Evolutionary conservation across 2,888 invertebrate species (phyloP).

Genomic region (Cenopis cana): DNA sequence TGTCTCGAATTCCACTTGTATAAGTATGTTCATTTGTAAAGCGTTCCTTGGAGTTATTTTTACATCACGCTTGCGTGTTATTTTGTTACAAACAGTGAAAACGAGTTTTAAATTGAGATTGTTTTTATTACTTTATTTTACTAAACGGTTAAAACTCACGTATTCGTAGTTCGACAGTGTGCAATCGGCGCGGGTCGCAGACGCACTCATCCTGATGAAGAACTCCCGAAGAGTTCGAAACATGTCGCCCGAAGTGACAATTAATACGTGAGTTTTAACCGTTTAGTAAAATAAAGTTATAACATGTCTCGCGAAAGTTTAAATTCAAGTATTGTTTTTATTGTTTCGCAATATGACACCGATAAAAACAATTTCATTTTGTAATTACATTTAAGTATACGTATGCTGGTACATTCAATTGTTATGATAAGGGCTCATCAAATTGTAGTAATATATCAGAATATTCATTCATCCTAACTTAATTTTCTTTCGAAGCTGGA

Average conservation of each 20-base stretch:
- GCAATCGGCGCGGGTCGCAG: too few relatives aligned
- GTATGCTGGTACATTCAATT: background rate
- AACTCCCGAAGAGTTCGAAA: too few relatives aligned
- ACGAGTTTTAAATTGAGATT: constrained; percentile 23
- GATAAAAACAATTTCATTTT: background rate
- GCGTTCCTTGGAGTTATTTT: constrained; percentile 39
- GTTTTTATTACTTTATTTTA: too few relatives aligned
- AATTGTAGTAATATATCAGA: background rate
- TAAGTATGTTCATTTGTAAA: constrained; percentile 35
- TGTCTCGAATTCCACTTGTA: constrained; percentile 12
- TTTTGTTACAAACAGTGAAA: constrained; percentile 26
- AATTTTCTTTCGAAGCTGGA: too few relatives aligned
- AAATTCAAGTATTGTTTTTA: constrained; percentile 15
- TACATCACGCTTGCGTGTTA: constrained; percentile 34
- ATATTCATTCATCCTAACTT: too few relatives aligned
- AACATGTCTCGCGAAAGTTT: too few relatives aligned
- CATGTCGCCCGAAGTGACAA: too few relatives aligned
- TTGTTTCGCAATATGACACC: constrained; percentile 1
- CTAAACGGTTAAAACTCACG: too few relatives aligned
- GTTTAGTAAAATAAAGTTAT: too few relatives aligned
- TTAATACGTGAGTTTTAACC: too few relatives aligned
- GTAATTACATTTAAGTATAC: background rate
- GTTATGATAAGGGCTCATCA: background rate
- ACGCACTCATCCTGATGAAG: too few relatives aligned
- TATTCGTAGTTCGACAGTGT: too few relatives aligned